Base-by-base conservation (phyloP, 1,140 invertebrate species). In the Schmidtea mediterranea region DNA sequence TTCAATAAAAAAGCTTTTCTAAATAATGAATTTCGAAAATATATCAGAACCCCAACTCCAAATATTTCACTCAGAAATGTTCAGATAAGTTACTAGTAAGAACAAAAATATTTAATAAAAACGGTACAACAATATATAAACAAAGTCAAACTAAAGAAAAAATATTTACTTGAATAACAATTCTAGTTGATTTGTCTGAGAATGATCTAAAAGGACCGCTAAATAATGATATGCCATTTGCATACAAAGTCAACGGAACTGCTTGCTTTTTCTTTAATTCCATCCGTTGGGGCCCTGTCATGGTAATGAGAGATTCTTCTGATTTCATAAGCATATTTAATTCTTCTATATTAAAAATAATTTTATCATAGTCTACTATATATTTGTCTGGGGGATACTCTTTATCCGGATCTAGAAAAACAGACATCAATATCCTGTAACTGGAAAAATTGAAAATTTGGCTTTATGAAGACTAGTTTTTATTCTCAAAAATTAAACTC, bases 191-290 rank as follows among this genome's bases (percentile, higher is more conserved):
- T 1, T 62, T 57, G 49, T 72, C 63, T 10, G 59, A 49, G 51
- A 70, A 72, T 6, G 64, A 55, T 10, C 72, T 59, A 48, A 73
- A 62, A 45, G 63, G 61, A 18, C 69, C 69, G 48, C 60, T 62
- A 55, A 68, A 67, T 50, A 72, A 57, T 9, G 68, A 55, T 43
- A 73, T 61, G 21, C 72, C 72, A 56, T 73, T 73, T 51, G 69
- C 66, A 57, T 68, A 73, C 49, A 73, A 60, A 49, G 68, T 68
- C 36, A 73, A 52, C n/a, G 59, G 56, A 41, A 73, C 62, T 46
- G 67, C 60, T 24, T 69, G 61, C 36, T 60, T 61, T 39, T 58
- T 62, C 68, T 69, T 55, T 16, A 59, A 55, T 46, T 32, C 26
- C 26, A 32, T 10, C 10, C 26, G 3, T 32, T 52, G 39, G 18